These are phyloP conservation scores for Mastomys coucha DNA, from an alignment of 2,113 vertebrate species.

Conservation along the genomic window DNA sequence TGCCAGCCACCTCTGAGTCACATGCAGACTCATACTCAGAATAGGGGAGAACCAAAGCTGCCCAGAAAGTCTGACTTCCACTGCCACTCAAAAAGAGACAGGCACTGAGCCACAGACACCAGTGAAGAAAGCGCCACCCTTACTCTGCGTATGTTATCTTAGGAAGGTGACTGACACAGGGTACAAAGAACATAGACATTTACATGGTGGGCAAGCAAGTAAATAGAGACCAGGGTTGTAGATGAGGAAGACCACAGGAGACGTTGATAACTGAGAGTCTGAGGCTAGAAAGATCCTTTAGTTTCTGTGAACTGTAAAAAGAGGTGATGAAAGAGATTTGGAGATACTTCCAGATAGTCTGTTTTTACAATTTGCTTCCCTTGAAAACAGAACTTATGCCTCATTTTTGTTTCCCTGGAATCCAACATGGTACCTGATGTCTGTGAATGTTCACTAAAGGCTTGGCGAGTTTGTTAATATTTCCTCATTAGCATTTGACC, in stretches of 20 bases:
- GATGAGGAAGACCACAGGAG: background rate
- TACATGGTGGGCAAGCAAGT: background rate
- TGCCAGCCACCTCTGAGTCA: background rate
- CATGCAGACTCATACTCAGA: background rate
- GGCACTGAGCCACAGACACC: background rate
- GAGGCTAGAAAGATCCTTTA: background rate
- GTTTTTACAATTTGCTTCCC: background rate
- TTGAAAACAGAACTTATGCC: background rate
- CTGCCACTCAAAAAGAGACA: background rate
- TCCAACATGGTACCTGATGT: background rate
- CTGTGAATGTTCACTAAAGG: background rate
- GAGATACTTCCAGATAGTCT: background rate
- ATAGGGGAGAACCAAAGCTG: background rate
- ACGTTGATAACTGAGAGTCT: background rate
- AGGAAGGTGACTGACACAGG: background rate
- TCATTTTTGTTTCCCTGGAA: background rate
- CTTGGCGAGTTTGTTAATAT: constrained; percentile 8
- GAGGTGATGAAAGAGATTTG: background rate
- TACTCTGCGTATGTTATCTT: background rate
- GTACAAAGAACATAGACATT: background rate
- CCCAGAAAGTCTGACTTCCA: background rate
- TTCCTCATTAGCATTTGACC: background rate
- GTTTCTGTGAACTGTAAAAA: background rate
- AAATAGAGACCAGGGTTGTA: background rate
- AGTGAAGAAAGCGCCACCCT: background rate